These are phyloP conservation scores for Malurus splendens DNA, from an alignment of 2,797 vertebrate species.

Conservation along the genomic window DNA sequence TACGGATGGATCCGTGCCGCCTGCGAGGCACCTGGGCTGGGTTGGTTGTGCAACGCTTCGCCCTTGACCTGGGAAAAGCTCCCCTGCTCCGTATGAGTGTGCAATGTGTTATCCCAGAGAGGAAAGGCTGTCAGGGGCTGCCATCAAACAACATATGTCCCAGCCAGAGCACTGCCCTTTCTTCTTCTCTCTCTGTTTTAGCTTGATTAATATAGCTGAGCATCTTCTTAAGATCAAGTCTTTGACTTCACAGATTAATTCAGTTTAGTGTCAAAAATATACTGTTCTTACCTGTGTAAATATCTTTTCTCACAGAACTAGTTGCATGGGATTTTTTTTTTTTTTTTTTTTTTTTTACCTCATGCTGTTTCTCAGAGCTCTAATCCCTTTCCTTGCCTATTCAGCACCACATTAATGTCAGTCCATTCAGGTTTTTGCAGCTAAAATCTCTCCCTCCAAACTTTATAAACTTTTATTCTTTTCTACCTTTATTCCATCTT, in stretches of 20 bases:
- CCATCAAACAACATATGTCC: not conserved
- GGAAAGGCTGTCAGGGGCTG: not conserved
- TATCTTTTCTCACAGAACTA: not conserved
- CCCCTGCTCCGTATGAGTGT: not conserved
- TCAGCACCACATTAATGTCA: not conserved
- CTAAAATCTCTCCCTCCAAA: not conserved
- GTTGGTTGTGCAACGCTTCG: not conserved
- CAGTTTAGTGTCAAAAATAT: not conserved
- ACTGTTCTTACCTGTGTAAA: not conserved
- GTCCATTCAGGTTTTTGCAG: not conserved
- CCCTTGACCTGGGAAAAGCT: not conserved
- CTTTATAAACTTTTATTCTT: not conserved
- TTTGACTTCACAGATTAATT: not conserved
- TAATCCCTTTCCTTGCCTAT: not conserved
- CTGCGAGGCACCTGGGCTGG: not conserved
- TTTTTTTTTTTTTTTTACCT: not conserved
- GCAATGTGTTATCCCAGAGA: not conserved
- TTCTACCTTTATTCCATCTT: not conserved
- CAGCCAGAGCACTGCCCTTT: not conserved
- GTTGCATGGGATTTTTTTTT: not conserved
- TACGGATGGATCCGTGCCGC: not conserved
- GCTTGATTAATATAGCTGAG: not conserved
- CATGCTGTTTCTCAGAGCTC: not conserved
- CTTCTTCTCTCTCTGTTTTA: not conserved
- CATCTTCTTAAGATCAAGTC: not conserved